Base-by-base conservation (phyloP, 2,113 vertebrate species). In the Epinephelus moara region DNA sequence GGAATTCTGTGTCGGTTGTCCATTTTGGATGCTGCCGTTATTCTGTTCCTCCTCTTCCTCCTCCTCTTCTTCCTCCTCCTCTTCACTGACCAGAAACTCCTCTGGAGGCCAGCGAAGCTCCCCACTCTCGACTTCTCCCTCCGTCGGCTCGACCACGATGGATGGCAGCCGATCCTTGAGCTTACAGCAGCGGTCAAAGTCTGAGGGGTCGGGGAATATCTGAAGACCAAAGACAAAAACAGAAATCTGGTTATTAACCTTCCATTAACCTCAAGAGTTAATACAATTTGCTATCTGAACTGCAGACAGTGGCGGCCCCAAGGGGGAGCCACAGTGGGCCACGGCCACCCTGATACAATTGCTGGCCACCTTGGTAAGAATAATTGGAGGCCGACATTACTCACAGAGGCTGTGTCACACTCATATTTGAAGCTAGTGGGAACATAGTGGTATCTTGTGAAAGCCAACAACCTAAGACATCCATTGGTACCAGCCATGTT, bases 41-140 rank as follows among this genome's bases (percentile, higher is more conserved):
- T 91, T 91, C 89, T 94, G 94, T 40, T 83, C 86, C 72, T 87
- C 90, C 18, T 95, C 95, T 7, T 95, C 87, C 23, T 95, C 95
- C 0, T 91, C 92, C 42, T 91, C 94, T 7, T 68, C 0, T 33
- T 69, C 96, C 0, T 96, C 96, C 0, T 96, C 96, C 0, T 95
- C 96, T 55, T 97, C 96, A 70, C 97, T 97, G 87, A 98, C 96
- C 0, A 98, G 90, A 88, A 98, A 97, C 89, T 99, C 98, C 74
- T 99, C 98, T 0, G 98, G 98, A 0, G 98, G 98, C 98, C 98
- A 99, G 91, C 98, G 96, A 53, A 99, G 96, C 95, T 99, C 98
- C 1, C 98, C 98, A 0, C 98, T 99, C 92, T 99, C 98, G 71
- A 99, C 98, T 0, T 99, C 98, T 0, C 98, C 98, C 74, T 99